These are phyloP conservation scores for Sesia bembeciformis DNA, from an alignment of 2,888 invertebrate genomes.

Conservation along the genomic window DNA sequence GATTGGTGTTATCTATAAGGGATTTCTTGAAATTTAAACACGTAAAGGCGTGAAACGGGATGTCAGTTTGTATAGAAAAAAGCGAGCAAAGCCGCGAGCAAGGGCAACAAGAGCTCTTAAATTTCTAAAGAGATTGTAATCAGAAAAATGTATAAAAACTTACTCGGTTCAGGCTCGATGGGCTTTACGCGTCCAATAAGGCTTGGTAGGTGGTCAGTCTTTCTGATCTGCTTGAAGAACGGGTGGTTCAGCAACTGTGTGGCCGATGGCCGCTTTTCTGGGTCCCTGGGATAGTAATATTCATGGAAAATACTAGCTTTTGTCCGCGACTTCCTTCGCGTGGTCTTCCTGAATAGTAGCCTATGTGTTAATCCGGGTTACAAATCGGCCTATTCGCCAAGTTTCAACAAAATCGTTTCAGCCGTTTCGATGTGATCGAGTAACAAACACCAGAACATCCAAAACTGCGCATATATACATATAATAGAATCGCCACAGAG, in stretches of 20 bases:
- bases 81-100: too few relatives aligned
- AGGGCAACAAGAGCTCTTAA: too few relatives aligned
- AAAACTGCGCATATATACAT: too few relatives aligned
- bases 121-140: too few relatives aligned
- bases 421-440: too few relatives aligned
- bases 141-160: slow-evolving; percentile 15
- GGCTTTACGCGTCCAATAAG: slow-evolving; percentile 81
- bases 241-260: slow-evolving; percentile 80
- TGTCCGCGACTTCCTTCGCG: not conserved
- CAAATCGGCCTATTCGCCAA: not conserved
- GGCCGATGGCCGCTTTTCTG: slow-evolving; percentile 80
- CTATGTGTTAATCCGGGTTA: not conserved
- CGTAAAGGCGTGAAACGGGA: too few relatives aligned
- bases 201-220: slow-evolving; percentile 75
- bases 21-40: too few relatives aligned
- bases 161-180: slow-evolving; percentile 76
- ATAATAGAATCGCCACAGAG: not conserved
- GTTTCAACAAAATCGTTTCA: not conserved
- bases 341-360: too few relatives aligned
- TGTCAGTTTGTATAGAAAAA: too few relatives aligned
- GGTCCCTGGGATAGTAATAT: slow-evolving; percentile 56
- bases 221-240: slow-evolving; percentile 84
- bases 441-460: not conserved
- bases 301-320: not conserved
- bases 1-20: too few relatives aligned